Percentiles rank a stretch among this genome's conserved stretches.
These are phyloP conservation scores for Hydrolagus affinis DNA, from an alignment of 2,113 vertebrate genomes.

Conservation along the genomic window DNA sequence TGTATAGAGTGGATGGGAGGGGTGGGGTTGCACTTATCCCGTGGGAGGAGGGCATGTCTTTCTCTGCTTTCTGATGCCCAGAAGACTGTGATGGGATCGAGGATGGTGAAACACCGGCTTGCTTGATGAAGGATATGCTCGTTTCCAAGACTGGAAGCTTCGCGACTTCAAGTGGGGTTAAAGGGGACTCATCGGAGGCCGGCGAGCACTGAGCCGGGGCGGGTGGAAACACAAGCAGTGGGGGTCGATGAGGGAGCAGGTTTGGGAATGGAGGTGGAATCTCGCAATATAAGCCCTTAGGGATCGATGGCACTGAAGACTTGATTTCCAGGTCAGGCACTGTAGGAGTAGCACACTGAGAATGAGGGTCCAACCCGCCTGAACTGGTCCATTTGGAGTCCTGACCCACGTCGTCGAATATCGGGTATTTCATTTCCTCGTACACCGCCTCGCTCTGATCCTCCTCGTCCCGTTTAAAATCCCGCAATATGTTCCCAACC, in stretches of 20 bases:
- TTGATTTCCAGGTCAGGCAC: conserved; percentile 78
- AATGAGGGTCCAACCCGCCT: conserved; percentile 67
- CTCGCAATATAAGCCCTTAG: conserved; percentile 73
- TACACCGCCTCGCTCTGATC: conserved; percentile 89
- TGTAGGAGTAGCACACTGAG: conserved; percentile 83
- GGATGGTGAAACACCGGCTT: conserved; percentile 59
- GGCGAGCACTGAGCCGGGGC: conserved; percentile 86
- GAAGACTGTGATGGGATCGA: conserved; percentile 67
- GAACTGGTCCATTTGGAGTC: conserved; percentile 56
- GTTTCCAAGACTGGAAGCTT: conserved; percentile 77
- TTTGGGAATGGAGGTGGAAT: conserved; percentile 93
- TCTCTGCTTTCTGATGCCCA: conserved; percentile 66
- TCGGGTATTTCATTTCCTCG: conserved; percentile 93
- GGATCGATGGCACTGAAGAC: conserved; percentile 65
- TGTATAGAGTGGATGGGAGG: conserved; percentile 73
- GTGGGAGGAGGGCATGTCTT: conserved; percentile 64
- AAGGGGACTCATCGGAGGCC: conserved; percentile 88
- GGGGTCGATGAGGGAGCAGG: conserved; percentile 80
- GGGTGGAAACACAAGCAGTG: conserved; percentile 83
- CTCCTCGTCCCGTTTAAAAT: conserved; percentile 72
- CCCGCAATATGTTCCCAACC: conserved; percentile 83
- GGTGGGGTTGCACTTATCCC: conserved; percentile 73
- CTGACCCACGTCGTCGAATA: conserved; percentile 71
- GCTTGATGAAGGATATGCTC: conserved; percentile 66
- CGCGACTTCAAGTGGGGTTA: conserved; percentile 84